Evolutionary conservation across 2,113 vertebrate species (phyloP).

Genomic region (Ailuropoda melanoleuca): DNA sequence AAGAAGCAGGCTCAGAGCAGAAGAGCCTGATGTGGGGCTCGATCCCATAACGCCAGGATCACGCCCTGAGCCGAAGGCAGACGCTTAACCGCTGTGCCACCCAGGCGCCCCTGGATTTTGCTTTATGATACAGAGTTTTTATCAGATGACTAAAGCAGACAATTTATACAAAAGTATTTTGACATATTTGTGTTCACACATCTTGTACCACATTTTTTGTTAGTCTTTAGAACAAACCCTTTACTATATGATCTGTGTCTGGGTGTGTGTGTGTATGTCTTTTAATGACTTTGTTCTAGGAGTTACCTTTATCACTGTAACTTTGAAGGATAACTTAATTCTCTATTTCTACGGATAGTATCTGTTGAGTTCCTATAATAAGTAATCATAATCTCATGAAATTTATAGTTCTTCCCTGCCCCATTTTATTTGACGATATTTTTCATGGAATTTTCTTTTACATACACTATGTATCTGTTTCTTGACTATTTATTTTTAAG

Average conservation of each 20-base stretch:
- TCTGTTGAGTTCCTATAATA: not conserved
- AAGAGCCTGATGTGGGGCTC: too few species aligned
- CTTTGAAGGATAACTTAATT: not conserved
- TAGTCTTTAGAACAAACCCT: not conserved
- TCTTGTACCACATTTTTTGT: not conserved
- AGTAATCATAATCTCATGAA: not conserved
- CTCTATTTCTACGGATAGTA: not conserved
- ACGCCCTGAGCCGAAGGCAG: too few species aligned
- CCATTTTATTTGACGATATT: not conserved
- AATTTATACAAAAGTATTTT: not conserved
- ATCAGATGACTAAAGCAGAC: not conserved
- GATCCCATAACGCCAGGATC: too few species aligned
- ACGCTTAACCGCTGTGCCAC: too few species aligned
- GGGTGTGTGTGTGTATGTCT: not conserved
- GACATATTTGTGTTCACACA: not conserved
- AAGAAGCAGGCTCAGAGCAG: too few species aligned
- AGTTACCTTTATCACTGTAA: not conserved
- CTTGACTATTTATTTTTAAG: not conserved
- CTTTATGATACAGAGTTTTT: not conserved
- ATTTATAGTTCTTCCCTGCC: not conserved
- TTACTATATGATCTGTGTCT: not conserved
- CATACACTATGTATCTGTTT: not conserved
- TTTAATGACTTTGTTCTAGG: not conserved
- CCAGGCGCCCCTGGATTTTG: not conserved
- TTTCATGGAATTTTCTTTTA: not conserved